Conservation (phyloP, 2,797 vertebrate species). For the Melanotaenia nigrans region DNA sequence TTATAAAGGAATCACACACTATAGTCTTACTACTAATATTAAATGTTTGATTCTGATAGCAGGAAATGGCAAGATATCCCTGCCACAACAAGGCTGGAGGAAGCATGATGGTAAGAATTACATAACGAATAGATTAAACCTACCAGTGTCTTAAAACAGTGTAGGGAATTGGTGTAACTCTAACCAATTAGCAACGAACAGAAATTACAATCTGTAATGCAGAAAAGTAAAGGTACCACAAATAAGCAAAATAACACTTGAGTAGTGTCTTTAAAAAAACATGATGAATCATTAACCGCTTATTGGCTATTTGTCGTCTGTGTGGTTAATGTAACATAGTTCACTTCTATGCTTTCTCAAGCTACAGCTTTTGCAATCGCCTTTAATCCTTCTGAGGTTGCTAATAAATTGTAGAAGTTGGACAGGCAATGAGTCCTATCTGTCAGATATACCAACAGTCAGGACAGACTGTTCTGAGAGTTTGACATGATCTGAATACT, state of each 20-base stretch:
- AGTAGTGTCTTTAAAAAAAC: not conserved
- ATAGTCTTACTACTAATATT: not conserved
- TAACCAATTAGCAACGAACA: not conserved
- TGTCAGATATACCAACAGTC: not conserved
- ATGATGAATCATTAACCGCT: not conserved
- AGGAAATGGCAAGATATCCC: slow-evolving; percentile 7
- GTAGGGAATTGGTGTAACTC: not conserved
- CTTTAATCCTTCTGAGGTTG: no score
- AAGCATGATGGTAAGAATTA: slow-evolving; percentile 48
- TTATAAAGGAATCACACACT: slow-evolving; percentile 1
- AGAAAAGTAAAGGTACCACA: not conserved
- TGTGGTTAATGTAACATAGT: not conserved
- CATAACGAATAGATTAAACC: slow-evolving; percentile 5
- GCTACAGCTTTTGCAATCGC: no score
- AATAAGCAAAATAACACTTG: not conserved
- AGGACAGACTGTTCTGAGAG: slow-evolving; percentile 4
- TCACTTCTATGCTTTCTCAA: no score
- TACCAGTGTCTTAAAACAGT: not conserved
- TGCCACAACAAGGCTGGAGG: slow-evolving; percentile 12
- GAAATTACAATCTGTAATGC: not conserved
- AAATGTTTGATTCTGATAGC: slow-evolving; percentile 4
- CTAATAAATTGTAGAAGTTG: not conserved
- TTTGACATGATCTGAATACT: not conserved
- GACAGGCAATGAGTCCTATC: not conserved
- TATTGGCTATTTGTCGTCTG: not conserved